Evolutionary conservation across 2,797 vertebrate species (phyloP), one percentile per base, ranked within the genome.

Genomic region (Acrossocheilus fasciatus): DNA sequence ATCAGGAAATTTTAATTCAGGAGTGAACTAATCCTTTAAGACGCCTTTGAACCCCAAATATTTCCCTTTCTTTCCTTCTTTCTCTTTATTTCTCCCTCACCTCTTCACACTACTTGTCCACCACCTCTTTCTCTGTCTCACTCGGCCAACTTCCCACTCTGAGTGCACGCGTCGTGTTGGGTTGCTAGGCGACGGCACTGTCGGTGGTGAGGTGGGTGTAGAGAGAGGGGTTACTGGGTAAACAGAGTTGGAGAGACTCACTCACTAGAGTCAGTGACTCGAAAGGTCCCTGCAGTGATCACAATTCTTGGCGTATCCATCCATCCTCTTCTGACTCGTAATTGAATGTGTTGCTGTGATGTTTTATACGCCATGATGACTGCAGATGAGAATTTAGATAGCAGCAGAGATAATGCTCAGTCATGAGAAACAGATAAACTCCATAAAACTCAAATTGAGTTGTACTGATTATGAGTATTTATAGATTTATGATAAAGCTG

Each of bases 121-220:
- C 80, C 86, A 88, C 87, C 87, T 90, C 87, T 83, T 70, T 90
- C 87, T 88, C 87, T 87, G 68, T 89, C 85, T 91, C 86, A 86
- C 80, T 88, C 87, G 47, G 88, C 87, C 90, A 85, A 88, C 90
- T 91, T 92, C 90, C 90, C 91, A 91, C 91, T 91, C 88, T 87
- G 87, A 86, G 81, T 88, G 87, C 85, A 79, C 82, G 88, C 89
- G 78, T 91, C 73, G 87, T 91, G 88, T 89, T 83, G 86, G 81
- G 91, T 92, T 92, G 91, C 91, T 91, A 91, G 78, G 90, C 81
- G 89, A 90, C 90, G 47, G 80, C 81, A 47, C 91, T 88, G 89
- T 91, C 83, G 78, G 91, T 88, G 90, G 88, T 82, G 74, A 89
- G 85, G 90, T 92, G 91, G 90, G 91, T 91, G 91, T 92, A 91